Evolutionary conservation across 1,140 invertebrate species (phyloP).

Genomic region (Cydia strobilella): DNA sequence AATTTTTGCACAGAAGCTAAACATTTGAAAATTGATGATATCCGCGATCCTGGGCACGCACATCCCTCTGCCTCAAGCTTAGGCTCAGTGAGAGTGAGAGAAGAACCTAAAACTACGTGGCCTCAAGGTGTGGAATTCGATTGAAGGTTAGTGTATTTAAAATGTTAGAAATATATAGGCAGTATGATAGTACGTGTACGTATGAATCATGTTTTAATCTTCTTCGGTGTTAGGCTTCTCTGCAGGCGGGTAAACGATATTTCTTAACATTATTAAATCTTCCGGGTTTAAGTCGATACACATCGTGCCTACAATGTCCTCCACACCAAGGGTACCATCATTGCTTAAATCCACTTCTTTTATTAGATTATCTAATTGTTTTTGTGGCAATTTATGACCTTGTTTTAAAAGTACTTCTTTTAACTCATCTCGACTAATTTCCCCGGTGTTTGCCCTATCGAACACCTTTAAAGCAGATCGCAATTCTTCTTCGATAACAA

Average conservation of each 20-base stretch:
- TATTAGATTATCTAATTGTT: slow-evolving; percentile 62
- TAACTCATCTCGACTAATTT: slow-evolving; percentile 61
- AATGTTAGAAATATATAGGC: too few species aligned
- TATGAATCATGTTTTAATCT: slow-evolving; percentile 1
- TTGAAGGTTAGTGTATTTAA: too few species aligned
- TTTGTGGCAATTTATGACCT: slow-evolving; percentile 64
- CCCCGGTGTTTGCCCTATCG: slow-evolving; percentile 60
- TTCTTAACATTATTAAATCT: slow-evolving; percentile 60
- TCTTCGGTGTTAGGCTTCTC: slow-evolving; percentile 37
- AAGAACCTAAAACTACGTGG: too few species aligned
- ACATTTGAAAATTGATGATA: too few species aligned
- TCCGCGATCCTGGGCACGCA: too few species aligned
- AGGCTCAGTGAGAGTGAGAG: too few species aligned
- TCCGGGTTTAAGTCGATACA: slow-evolving; percentile 71
- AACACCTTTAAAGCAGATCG: slow-evolving; percentile 61
- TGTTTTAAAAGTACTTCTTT: slow-evolving; percentile 59
- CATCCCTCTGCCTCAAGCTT: too few species aligned
- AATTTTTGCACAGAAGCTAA: too few species aligned
- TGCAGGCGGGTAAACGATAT: slow-evolving; percentile 46
- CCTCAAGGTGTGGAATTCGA: too few species aligned
- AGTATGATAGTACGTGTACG: too few species aligned
- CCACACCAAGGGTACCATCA: slow-evolving; percentile 69
- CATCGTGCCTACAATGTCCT: slow-evolving; percentile 72
- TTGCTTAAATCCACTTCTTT: slow-evolving; percentile 73
- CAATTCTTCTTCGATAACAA: slow-evolving; percentile 67